These are phyloP conservation scores for Lophotriccus pileatus DNA, from an alignment of 2,797 vertebrate species.

Conservation along the genomic window DNA sequence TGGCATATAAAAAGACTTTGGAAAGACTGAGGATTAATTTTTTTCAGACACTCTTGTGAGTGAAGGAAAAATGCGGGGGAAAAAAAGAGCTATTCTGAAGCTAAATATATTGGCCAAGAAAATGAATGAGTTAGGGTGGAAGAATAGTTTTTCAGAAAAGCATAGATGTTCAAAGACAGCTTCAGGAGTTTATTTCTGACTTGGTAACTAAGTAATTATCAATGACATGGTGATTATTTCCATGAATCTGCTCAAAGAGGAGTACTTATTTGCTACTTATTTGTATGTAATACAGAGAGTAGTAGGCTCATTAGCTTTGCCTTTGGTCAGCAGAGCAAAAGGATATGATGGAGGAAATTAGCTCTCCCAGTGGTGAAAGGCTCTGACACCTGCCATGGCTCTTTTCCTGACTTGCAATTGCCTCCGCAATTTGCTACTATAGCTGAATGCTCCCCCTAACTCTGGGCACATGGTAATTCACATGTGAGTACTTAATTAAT, in stretches of 20 bases:
- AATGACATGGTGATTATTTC: not conserved
- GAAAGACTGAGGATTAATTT: not conserved
- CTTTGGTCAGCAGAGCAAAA: constrained; percentile 26
- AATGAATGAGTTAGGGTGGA: not conserved
- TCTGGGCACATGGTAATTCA: constrained; percentile 34
- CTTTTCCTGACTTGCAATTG: constrained; percentile 2
- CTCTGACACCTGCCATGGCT: constrained; percentile 17
- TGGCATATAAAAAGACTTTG: not conserved
- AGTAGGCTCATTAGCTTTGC: constrained; percentile 21
- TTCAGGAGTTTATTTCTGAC: not conserved
- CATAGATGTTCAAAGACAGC: not conserved
- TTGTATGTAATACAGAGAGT: not conserved
- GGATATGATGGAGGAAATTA: constrained; percentile 11
- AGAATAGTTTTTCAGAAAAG: not conserved
- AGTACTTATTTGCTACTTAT: constrained; percentile 10
- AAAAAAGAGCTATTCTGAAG: not conserved
- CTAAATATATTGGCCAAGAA: not conserved
- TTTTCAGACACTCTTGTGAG: not conserved
- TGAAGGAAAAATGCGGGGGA: not conserved
- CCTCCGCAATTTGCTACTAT: not conserved
- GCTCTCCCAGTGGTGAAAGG: not conserved
- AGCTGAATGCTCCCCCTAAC: constrained; percentile 15
- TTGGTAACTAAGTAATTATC: not conserved
- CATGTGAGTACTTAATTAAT: constrained; percentile 56
- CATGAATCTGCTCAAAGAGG: not conserved